phyloP scores from a whole-genome alignment of 2,113 vertebrate genomes.

The Anoplopoma fimbria region DNA sequence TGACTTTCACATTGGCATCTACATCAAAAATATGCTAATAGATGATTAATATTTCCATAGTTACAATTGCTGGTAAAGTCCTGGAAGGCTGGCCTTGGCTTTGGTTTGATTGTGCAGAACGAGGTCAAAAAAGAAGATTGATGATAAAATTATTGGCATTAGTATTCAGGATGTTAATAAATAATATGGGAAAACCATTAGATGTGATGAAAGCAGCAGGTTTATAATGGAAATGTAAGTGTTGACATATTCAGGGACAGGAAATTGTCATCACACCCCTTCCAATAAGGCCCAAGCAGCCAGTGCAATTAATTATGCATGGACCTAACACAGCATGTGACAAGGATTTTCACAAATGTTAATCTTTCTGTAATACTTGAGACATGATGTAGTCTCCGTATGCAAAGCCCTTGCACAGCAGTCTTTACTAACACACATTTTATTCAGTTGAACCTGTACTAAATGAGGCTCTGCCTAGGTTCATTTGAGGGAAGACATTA shows the following conservation, averaged over 20 bases:
- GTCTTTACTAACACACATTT: constrained; percentile 31
- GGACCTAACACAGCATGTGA: constrained; percentile 25
- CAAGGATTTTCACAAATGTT: constrained; percentile 48
- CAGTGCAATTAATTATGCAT: constrained; percentile 54
- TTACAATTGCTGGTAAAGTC: not conserved
- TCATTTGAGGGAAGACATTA: constrained; percentile 17
- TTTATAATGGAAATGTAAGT: constrained; percentile 43
- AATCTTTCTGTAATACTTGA: constrained; percentile 49
- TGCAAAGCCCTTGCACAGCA: constrained; percentile 32
- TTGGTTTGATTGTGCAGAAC: constrained; percentile 8
- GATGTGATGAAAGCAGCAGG: constrained; percentile 10
- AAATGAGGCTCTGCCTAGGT: constrained; percentile 3
- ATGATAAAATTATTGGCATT: constrained; percentile 9
- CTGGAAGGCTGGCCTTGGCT: constrained; percentile 14
- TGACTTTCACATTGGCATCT: not conserved
- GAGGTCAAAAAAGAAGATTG: not conserved
- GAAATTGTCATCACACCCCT: constrained; percentile 29
- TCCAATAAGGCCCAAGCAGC: constrained; percentile 9
- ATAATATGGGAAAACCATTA: constrained; percentile 23
- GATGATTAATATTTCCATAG: not conserved
- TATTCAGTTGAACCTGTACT: constrained; percentile 14
- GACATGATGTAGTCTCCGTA: constrained; percentile 28
- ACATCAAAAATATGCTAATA: not conserved
- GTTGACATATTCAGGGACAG: constrained; percentile 32
- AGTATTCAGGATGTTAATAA: constrained; percentile 33